Evolutionary conservation across 35 echinoderm and acorn worm species (phyloP).

Genomic region (Apostichopus californicus): DNA sequence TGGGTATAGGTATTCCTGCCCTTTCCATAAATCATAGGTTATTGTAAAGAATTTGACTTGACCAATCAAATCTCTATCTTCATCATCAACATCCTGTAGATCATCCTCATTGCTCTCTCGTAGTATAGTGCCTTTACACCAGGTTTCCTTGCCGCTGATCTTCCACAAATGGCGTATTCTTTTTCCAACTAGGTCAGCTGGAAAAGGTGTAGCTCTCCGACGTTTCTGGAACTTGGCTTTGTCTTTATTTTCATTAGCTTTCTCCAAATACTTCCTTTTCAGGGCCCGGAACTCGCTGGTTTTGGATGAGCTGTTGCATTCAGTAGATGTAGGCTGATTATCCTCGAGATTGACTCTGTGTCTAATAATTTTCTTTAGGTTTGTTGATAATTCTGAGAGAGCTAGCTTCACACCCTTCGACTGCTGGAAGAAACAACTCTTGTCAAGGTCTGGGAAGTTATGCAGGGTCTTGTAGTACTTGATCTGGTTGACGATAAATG

Average conservation of each 20-base stretch:
- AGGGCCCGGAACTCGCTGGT: neutral
- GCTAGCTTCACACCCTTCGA: neutral
- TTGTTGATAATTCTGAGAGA: neutral
- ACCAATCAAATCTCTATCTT: constrained; percentile 10
- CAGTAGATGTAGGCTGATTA: too few relatives aligned
- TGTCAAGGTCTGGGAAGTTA: neutral
- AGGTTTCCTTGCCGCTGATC: constrained; percentile 9
- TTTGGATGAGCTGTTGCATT: neutral
- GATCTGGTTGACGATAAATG: neutral
- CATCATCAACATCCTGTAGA: constrained; percentile 19
- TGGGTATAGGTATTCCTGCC: constrained; percentile 31
- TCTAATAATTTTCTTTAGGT: neutral
- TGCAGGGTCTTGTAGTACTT: constrained; percentile 11
- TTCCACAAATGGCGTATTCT: constrained; percentile 28
- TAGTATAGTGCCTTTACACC: constrained; percentile 30
- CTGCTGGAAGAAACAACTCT: neutral
- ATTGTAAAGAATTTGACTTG: neutral
- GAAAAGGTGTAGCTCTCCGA: neutral
- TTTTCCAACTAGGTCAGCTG: constrained; percentile 8
- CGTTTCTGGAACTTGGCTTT: neutral
- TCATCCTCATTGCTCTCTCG: constrained; percentile 20
- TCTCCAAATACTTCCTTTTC: constrained; percentile 26
- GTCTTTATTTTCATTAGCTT: neutral
- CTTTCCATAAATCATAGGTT: constrained; percentile 1
- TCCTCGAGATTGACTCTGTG: neutral